Percentiles rank a stretch among this genome's conserved stretches.
phyloP scores from a whole-genome alignment of 1,140 invertebrate species.

The Pseudomyrmex concolor region DNA sequence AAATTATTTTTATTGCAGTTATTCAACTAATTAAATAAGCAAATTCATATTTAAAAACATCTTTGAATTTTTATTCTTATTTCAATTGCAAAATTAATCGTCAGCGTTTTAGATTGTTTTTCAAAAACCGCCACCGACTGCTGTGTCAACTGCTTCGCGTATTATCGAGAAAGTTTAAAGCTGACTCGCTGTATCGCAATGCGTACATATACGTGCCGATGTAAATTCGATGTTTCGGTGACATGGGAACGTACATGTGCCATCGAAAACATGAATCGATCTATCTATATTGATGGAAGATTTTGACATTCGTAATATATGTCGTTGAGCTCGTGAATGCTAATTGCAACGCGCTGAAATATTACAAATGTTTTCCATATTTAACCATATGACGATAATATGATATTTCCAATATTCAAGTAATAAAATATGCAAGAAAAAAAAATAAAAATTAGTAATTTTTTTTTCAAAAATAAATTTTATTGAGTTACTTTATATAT shows the following conservation, averaged over 20 bases:
- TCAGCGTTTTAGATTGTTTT: too few species aligned
- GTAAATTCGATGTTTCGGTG: not conserved
- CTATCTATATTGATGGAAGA: not conserved
- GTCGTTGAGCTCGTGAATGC: not conserved
- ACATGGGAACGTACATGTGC: conserved; percentile 3
- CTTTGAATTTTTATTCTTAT: too few species aligned
- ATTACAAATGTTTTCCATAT: not conserved
- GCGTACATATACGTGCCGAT: not conserved
- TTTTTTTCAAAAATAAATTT: not conserved
- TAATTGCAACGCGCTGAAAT: conserved; percentile 19
- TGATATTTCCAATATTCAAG: conserved; percentile 17
- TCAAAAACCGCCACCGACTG: too few species aligned
- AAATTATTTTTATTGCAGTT: too few species aligned
- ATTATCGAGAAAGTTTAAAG: conserved; percentile 16
- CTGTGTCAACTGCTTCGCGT: conserved; percentile 9
- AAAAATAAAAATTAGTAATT: too few species aligned
- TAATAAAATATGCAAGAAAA: not conserved
- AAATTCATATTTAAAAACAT: too few species aligned
- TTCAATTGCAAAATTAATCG: too few species aligned
- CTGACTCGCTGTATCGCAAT: not conserved
- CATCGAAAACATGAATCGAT: conserved; percentile 7
- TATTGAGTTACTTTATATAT: not conserved
- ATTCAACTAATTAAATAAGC: too few species aligned
- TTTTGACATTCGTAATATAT: conserved; percentile 35
- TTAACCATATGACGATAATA: not conserved